Evolutionary conservation across 2,113 vertebrate species (phyloP).

Genomic region (Bos javanicus): DNA sequence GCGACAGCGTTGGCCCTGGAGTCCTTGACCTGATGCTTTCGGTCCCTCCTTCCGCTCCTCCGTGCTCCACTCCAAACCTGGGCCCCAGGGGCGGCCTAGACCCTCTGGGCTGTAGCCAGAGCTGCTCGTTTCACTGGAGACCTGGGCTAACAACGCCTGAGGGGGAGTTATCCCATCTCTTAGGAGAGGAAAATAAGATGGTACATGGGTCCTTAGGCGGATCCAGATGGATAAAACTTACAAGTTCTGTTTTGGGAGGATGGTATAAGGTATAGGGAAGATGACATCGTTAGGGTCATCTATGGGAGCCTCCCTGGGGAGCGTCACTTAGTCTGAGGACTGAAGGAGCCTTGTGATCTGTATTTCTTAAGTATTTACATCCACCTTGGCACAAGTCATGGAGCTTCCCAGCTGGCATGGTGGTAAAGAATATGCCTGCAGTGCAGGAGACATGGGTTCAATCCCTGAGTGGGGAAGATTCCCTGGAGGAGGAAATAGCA

Average conservation of each 20-base stretch:
- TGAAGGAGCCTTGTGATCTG: not conserved
- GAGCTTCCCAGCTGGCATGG: not conserved
- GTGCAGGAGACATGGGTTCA: not conserved
- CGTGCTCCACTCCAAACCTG: not conserved
- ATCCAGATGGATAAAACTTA: not conserved
- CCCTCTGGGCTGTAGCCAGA: not conserved
- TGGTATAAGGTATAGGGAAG: too few relatives aligned
- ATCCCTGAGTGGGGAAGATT: not conserved
- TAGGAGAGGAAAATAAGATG: not conserved
- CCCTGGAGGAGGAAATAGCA: not conserved
- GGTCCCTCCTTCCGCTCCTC: rapidly evolving
- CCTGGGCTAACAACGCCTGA: not conserved
- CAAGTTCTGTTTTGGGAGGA: rapidly evolving
- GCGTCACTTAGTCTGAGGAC: not conserved
- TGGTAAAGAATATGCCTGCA: not conserved
- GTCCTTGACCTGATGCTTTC: too few relatives aligned
- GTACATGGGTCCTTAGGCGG: not conserved
- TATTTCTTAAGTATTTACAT: not conserved
- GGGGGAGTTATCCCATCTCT: too few relatives aligned
- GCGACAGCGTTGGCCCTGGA: rapidly evolving
- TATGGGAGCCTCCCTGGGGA: not conserved
- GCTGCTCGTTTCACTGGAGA: not conserved
- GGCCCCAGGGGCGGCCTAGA: rapidly evolving
- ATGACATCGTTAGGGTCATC: not conserved
- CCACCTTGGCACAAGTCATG: not conserved